Conservation (phyloP, 2,888 invertebrate species). For the Drosophila hamatofila region DNA sequence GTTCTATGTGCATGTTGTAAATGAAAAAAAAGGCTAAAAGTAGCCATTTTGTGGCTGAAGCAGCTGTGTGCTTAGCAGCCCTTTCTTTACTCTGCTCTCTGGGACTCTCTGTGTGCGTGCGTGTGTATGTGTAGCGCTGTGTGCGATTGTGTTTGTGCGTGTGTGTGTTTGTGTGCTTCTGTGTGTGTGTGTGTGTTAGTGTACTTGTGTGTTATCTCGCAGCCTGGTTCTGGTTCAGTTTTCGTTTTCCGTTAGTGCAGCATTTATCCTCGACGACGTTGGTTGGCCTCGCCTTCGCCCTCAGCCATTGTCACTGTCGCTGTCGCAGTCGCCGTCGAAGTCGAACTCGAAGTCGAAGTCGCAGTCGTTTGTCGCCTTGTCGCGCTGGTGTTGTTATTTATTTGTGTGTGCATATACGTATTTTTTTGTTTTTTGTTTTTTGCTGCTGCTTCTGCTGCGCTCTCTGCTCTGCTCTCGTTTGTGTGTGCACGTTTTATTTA, state of each 20-base stretch:
- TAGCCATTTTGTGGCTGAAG: conserved; percentile 37
- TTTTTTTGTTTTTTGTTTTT: conserved; percentile 18
- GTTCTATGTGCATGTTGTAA: background rate
- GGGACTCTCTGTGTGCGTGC: conserved; percentile 33
- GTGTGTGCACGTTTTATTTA: conserved; percentile 68
- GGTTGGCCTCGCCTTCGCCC: conserved; percentile 62
- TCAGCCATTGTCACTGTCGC: conserved; percentile 53
- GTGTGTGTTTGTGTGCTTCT: conserved; percentile 7
- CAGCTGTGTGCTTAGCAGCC: conserved; percentile 43
- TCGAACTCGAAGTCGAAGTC: conserved; percentile 33
- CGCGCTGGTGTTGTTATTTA: conserved; percentile 46
- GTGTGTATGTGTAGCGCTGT: conserved; percentile 14
- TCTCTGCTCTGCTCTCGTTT: conserved; percentile 46
- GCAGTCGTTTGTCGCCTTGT: conserved; percentile 48
- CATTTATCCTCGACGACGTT: conserved; percentile 71
- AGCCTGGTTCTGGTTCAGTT: conserved; percentile 68
- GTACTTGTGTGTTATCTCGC: conserved; percentile 62
- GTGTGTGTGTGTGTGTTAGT: conserved; percentile 18
- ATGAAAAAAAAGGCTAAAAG: background rate
- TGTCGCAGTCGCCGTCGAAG: conserved; percentile 28
- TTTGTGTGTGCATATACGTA: conserved; percentile 16
- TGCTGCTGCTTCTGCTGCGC: conserved; percentile 24
- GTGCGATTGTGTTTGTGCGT: conserved; percentile 6
- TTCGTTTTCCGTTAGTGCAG: conserved; percentile 71
- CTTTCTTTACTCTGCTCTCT: conserved; percentile 40